Conservation (phyloP, 2,888 invertebrate species). For the Nemotelus nigrinus region DNA sequence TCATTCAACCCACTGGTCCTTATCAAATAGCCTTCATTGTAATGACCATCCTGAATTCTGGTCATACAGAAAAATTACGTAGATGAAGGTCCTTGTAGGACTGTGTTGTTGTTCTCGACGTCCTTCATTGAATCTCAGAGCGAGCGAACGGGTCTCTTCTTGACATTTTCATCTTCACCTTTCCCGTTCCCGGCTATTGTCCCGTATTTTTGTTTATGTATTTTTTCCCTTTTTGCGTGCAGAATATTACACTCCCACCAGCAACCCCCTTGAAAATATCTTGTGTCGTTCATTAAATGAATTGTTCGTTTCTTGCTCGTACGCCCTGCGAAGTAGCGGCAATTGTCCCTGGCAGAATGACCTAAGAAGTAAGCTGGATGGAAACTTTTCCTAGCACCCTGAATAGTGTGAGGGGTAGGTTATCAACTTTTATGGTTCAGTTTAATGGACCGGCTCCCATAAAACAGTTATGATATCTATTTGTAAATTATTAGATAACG, state of each 20-base stretch:
- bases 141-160: background rate
- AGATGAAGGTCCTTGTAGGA: conserved; percentile 3
- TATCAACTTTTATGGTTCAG: conserved; percentile 34
- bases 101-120: background rate
- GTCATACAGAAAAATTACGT: conserved; percentile 22
- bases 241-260: too few species aligned
- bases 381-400: background rate
- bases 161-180: too few species aligned
- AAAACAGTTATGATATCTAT: conserved; percentile 48
- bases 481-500: conserved; percentile 33
- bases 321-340: background rate
- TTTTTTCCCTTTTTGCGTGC: too few species aligned
- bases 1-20: conserved; percentile 25
- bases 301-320: conserved; percentile 13
- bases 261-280: too few species aligned
- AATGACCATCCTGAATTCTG: conserved; percentile 4
- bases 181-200: too few species aligned
- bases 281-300: background rate
- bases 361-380: conserved; percentile 14
- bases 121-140: background rate
- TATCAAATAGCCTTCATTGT: conserved; percentile 30
- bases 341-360: conserved; percentile 36
- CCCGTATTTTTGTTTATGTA: too few species aligned
- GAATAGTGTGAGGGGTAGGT: too few species aligned
- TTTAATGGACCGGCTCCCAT: conserved; percentile 45